These are phyloP conservation scores for Aphaenogaster rudis DNA, from an alignment of 1,140 invertebrate species.

Conservation along the genomic window DNA sequence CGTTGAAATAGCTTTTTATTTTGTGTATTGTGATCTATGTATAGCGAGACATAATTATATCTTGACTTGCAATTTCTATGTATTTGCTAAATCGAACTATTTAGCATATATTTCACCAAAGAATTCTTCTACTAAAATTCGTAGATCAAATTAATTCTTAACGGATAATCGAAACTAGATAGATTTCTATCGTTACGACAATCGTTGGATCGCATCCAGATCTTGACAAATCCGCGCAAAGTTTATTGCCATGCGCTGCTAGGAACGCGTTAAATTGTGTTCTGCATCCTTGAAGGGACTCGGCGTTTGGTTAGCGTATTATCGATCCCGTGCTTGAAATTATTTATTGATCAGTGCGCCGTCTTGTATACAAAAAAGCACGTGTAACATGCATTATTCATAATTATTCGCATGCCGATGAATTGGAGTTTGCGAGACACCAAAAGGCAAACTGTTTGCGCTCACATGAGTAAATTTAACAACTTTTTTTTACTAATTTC, in stretches of 20 bases:
- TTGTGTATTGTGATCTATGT: slow-evolving; percentile 19
- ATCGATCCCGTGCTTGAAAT: slow-evolving; percentile 71
- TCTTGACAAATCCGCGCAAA: slow-evolving; percentile 53
- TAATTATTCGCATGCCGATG: slow-evolving; percentile 56
- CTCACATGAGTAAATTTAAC: neutral
- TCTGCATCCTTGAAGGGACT: slow-evolving; percentile 68
- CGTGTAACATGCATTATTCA: slow-evolving; percentile 74
- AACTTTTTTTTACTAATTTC: neutral
- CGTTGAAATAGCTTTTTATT: no score
- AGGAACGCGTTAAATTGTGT: slow-evolving; percentile 23
- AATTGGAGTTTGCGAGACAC: slow-evolving; percentile 13
- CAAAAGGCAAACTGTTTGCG: neutral
- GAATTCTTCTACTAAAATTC: neutral
- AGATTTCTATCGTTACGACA: neutral
- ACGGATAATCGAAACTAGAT: slow-evolving; percentile 8
- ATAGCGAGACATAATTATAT: neutral
- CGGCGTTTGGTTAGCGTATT: slow-evolving; percentile 45
- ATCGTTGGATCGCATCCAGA: slow-evolving; percentile 26
- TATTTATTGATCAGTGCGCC: slow-evolving; percentile 63
- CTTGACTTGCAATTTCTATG: slow-evolving; percentile 39
- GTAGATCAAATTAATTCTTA: neutral
- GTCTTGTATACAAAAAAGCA: slow-evolving; percentile 71
- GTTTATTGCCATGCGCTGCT: slow-evolving; percentile 48
- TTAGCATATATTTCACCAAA: neutral
- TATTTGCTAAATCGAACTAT: neutral